Percentiles rank a stretch among this genome's conserved stretches.
Evolutionary conservation across 2,888 invertebrate genomes (phyloP).

Genomic region (Deroplatys truncata): DNA sequence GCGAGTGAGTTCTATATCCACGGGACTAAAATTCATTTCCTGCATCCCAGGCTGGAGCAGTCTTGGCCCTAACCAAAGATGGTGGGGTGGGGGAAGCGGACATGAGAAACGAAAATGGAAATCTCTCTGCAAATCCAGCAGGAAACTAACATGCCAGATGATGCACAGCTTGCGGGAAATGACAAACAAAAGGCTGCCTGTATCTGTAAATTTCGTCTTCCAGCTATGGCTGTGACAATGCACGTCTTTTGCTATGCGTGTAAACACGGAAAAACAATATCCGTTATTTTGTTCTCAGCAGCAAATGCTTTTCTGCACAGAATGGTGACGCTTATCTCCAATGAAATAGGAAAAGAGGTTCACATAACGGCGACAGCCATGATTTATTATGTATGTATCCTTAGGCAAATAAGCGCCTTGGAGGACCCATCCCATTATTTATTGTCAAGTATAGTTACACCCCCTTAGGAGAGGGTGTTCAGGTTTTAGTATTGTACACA

Average conservation of each 20-base stretch:
- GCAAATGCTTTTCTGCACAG: constrained; percentile 5
- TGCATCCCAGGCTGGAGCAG: constrained; percentile 34
- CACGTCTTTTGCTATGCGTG: constrained; percentile 3
- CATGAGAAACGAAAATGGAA: constrained; percentile 26
- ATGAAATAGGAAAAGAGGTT: neutral
- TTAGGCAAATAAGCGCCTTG: neutral
- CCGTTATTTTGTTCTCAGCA: constrained; percentile 22
- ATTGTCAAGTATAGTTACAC: no score
- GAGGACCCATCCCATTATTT: no score
- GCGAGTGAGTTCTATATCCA: constrained; percentile 36
- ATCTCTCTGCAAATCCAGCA: constrained; percentile 32
- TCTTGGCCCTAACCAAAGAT: constrained; percentile 35
- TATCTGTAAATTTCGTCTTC: constrained; percentile 22
- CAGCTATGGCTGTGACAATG: constrained; percentile 7
- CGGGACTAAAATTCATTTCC: constrained; percentile 46
- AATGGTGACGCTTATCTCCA: neutral
- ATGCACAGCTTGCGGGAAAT: constrained; percentile 39
- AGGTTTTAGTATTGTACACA: no score
- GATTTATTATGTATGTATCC: neutral
- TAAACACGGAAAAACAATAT: constrained; percentile 29
- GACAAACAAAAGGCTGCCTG: constrained; percentile 41
- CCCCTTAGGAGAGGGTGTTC: no score
- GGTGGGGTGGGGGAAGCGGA: constrained; percentile 21
- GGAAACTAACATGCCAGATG: constrained; percentile 40
- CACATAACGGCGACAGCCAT: neutral